These are phyloP conservation scores for Mactra quadrangularis DNA, from an alignment of 1,140 invertebrate genomes.

Conservation along the genomic window DNA sequence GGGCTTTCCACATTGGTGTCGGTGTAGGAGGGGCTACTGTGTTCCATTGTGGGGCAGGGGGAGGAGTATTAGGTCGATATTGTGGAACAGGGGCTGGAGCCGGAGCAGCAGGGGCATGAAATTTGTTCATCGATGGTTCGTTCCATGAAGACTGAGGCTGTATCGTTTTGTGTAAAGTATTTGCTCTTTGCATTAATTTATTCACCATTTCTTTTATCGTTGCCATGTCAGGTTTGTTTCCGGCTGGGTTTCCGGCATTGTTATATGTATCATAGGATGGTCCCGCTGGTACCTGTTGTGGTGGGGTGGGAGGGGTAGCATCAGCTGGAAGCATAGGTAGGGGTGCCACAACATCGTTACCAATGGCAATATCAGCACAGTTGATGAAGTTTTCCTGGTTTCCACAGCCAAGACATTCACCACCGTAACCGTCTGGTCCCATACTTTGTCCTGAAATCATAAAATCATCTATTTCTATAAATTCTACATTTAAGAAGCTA, in stretches of 20 bases:
- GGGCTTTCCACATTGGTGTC: conserved; percentile 1
- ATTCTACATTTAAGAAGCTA: no score
- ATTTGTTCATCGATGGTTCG: background rate
- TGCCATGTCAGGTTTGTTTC: conserved; percentile 28
- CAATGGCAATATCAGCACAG: conserved; percentile 88
- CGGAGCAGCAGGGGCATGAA: no score
- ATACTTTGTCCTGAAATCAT: conserved; percentile 76
- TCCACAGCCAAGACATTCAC: conserved; percentile 82
- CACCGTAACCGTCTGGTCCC: conserved; percentile 66
- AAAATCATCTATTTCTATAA: no score
- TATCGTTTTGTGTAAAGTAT: background rate
- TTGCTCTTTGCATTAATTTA: conserved; percentile 1
- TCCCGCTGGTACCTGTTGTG: conserved; percentile 11
- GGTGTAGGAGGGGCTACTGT: background rate
- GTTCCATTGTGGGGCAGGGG: background rate
- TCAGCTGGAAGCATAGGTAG: conserved; percentile 38
- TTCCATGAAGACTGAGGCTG: background rate
- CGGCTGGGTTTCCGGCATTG: background rate
- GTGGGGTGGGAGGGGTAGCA: conserved; percentile 19
- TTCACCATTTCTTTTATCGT: conserved; percentile 40
- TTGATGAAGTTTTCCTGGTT: conserved; percentile 87
- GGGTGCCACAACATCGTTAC: conserved; percentile 30
- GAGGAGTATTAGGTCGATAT: background rate
- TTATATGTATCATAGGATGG: conserved; percentile 46
- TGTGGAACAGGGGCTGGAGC: background rate